Evolutionary conservation across 2,113 vertebrate genomes (phyloP).

Genomic region (Pygoscelis antarcticus): DNA sequence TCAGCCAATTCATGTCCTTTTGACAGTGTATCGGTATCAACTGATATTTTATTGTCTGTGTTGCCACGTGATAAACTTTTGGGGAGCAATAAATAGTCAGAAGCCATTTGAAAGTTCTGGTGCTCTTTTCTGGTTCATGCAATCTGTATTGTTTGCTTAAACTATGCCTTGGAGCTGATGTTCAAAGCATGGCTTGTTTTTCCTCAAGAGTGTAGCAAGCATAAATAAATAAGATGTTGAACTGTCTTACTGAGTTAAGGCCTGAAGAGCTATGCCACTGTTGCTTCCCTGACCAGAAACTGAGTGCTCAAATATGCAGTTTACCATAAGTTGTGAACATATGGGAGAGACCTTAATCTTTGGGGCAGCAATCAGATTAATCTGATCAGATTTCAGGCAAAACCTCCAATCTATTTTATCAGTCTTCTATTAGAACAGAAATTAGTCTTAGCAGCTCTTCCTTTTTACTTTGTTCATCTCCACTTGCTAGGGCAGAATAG

Average conservation of each 20-base stretch:
- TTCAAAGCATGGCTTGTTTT: neutral
- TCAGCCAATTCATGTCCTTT: neutral
- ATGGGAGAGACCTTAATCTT: neutral
- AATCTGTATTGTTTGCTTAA: neutral
- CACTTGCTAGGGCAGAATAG: neutral
- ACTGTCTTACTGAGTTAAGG: neutral
- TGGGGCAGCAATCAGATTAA: neutral
- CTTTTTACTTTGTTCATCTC: neutral
- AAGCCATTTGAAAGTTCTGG: neutral
- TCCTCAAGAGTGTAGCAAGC: neutral
- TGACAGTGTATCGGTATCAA: neutral
- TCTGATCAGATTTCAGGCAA: neutral
- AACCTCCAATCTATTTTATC: neutral
- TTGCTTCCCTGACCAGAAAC: neutral
- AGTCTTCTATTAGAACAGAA: neutral
- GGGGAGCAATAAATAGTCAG: neutral
- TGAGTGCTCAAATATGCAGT: neutral
- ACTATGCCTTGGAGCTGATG: neutral
- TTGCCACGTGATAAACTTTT: neutral
- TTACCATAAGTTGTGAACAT: neutral
- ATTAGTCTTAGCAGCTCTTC: neutral
- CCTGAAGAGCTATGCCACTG: neutral
- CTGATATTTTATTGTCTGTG: neutral
- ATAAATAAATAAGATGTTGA: neutral
- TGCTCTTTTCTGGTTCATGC: neutral